A percentile compares a stretch with the other conserved stretches of the same genome.
These are phyloP conservation scores for Octomys mimax DNA, from an alignment of 2,797 vertebrate genomes.

Conservation along the genomic window DNA sequence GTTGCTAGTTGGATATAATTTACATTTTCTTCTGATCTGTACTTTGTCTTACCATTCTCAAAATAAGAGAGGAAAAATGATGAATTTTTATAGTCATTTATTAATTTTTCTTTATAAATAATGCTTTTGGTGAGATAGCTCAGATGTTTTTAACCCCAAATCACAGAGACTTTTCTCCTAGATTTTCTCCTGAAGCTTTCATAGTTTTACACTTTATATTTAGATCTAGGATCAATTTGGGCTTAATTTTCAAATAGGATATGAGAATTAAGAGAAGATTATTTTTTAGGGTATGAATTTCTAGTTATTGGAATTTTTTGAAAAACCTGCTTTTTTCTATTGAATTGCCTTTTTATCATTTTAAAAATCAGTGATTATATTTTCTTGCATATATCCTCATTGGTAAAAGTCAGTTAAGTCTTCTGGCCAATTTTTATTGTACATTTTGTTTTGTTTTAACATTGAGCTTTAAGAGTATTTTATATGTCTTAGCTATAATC, in stretches of 20 bases:
- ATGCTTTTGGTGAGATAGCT: not conserved
- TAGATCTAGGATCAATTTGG: not conserved
- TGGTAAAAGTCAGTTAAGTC: slow-evolving; percentile 15
- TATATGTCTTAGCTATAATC: not conserved
- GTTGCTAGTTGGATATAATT: not conserved
- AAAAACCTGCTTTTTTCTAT: not conserved
- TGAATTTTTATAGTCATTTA: not conserved
- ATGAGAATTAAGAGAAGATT: not conserved
- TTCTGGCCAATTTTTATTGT: not conserved
- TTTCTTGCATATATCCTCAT: not conserved
- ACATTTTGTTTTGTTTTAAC: slow-evolving; percentile 38
- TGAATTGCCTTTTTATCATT: not conserved
- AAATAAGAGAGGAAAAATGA: not conserved
- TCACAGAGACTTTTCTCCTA: not conserved
- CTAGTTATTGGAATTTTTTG: not conserved
- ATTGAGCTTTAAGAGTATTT: slow-evolving; percentile 12
- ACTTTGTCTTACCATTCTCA: not conserved
- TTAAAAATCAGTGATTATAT: not conserved
- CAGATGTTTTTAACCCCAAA: not conserved
- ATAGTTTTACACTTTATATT: not conserved
- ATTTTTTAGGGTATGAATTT: not conserved
- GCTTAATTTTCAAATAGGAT: not conserved
- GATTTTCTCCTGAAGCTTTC: slow-evolving; percentile 1
- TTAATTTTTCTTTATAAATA: not conserved
- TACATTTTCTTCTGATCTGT: not conserved